These are phyloP conservation scores for Euphydryas editha DNA, from an alignment of 2,888 invertebrate genomes.

Conservation along the genomic window DNA sequence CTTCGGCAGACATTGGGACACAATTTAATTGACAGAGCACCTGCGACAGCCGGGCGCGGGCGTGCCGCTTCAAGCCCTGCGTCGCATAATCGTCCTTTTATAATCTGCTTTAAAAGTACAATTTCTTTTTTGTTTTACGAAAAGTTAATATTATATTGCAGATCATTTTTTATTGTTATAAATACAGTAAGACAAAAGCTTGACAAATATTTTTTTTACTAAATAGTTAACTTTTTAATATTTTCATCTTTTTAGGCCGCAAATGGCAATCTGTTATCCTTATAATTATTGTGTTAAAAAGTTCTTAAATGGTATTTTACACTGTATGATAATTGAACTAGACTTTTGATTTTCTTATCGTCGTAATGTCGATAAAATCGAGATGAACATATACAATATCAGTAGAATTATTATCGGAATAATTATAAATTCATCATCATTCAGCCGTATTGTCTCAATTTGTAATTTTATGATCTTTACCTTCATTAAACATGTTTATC, in stretches of 20 bases:
- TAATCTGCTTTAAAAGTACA: no score
- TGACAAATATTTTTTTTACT: no score
- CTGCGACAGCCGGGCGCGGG: background rate
- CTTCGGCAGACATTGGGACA: background rate
- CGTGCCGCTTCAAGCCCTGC: background rate
- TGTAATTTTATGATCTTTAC: constrained; percentile 11
- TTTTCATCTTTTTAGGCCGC: background rate
- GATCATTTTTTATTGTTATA: no score
- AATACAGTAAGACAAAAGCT: no score
- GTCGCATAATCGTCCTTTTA: background rate
- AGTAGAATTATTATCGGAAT: constrained; percentile 4
- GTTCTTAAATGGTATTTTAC: background rate
- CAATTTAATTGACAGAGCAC: constrained; percentile 2
- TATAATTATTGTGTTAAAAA: background rate
- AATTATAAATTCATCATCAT: constrained; percentile 13
- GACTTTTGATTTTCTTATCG: background rate
- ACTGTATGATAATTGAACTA: background rate
- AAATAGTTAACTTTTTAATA: no score
- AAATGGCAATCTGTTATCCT: background rate
- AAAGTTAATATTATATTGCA: no score
- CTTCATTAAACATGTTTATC: background rate
- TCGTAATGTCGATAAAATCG: background rate
- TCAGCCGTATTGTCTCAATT: constrained; percentile 20
- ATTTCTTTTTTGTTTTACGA: no score
- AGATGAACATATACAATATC: background rate